Percentiles rank a stretch among this genome's conserved stretches.
phyloP scores from a whole-genome alignment of 2,888 invertebrate species.

The Cosmia trapezina region DNA sequence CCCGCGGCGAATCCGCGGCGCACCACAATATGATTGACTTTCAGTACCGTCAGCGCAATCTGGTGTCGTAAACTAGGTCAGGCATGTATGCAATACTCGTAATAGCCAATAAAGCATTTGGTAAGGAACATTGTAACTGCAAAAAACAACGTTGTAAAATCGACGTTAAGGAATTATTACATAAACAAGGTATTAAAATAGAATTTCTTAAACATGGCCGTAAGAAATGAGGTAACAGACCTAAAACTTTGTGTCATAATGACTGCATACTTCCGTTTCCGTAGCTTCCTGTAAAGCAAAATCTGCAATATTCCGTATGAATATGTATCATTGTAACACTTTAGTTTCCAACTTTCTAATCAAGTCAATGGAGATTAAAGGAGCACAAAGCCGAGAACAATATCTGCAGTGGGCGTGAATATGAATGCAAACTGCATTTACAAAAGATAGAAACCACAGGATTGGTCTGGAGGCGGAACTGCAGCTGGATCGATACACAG shows the following conservation, averaged over 20 bases:
- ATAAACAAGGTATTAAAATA: slow-evolving; percentile 59
- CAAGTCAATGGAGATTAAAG: slow-evolving; percentile 28
- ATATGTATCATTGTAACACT: slow-evolving; percentile 27
- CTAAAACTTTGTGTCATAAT: slow-evolving; percentile 27
- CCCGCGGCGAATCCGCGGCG: slow-evolving; percentile 46
- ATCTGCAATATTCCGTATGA: slow-evolving; percentile 6
- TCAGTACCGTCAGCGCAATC: slow-evolving; percentile 71
- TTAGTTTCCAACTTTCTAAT: slow-evolving; percentile 34
- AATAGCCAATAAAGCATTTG: slow-evolving; percentile 58
- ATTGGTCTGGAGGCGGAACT: slow-evolving; percentile 51
- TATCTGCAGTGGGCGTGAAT: slow-evolving; percentile 32
- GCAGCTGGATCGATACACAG: slow-evolving; percentile 32
- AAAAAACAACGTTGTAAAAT: slow-evolving; percentile 45
- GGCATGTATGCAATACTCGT: slow-evolving; percentile 66
- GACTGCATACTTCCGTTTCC: slow-evolving; percentile 27
- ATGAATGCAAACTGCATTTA: slow-evolving; percentile 11
- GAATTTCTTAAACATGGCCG: slow-evolving; percentile 31
- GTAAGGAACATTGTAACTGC: slow-evolving; percentile 49
- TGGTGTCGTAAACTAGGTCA: slow-evolving; percentile 76
- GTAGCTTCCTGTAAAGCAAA: slow-evolving; percentile 9
- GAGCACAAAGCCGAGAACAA: slow-evolving; percentile 32
- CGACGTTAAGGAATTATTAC: slow-evolving; percentile 60
- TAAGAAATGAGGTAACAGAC: slow-evolving; percentile 16
- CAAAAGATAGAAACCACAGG: slow-evolving; percentile 23
- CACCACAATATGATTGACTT: slow-evolving; percentile 61